These are phyloP conservation scores for Agriopis marginaria DNA, from an alignment of 2,888 invertebrate genomes.

Conservation along the genomic window DNA sequence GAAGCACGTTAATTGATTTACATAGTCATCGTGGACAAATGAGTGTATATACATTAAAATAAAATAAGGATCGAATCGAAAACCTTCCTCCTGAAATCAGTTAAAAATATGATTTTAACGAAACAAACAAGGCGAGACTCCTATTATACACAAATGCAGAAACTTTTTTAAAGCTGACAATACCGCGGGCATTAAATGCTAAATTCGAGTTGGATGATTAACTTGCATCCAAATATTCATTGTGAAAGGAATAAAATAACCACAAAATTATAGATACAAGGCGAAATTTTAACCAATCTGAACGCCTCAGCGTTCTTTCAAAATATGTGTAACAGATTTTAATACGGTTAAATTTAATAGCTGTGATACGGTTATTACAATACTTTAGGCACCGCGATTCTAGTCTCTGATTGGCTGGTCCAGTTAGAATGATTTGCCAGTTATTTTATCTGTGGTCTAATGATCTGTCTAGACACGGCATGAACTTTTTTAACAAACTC, in stretches of 20 bases:
- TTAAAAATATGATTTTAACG: no score
- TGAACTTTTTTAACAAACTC: constrained; percentile 1
- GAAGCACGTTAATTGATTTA: no score
- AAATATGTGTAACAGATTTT: constrained; percentile 43
- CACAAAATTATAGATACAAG: constrained; percentile 1
- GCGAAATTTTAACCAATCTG: background rate
- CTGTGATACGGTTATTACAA: constrained; percentile 35
- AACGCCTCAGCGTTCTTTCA: constrained; percentile 24
- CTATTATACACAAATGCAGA: no score
- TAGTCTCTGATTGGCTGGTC: constrained; percentile 31
- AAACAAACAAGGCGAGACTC: no score
- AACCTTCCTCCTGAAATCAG: no score
- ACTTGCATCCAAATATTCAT: background rate
- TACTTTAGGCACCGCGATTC: constrained; percentile 27
- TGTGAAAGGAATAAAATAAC: background rate
- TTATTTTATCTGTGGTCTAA: constrained; percentile 19
- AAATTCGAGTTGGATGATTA: no score
- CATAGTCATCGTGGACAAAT: no score
- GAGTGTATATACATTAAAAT: no score
- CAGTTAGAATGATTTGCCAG: constrained; percentile 31
- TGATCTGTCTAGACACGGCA: constrained; percentile 24
- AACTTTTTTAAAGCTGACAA: no score
- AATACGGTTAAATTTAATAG: constrained; percentile 42
- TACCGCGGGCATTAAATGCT: no score
- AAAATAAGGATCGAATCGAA: no score